Evolutionary conservation across 2,888 invertebrate genomes (phyloP).

Genomic region (Tenodera sinensis): DNA sequence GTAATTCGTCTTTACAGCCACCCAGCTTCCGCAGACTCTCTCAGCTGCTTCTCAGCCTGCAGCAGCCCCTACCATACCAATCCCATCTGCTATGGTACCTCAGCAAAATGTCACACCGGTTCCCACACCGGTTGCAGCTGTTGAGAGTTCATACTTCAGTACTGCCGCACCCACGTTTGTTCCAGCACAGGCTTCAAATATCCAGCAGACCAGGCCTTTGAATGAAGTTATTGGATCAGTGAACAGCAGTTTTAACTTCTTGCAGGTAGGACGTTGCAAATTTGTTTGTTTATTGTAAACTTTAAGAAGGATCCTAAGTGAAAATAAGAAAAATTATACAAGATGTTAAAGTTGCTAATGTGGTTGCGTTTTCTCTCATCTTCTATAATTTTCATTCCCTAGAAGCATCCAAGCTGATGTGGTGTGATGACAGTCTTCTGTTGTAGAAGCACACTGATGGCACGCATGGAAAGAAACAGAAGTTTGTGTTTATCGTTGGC

Average conservation of each 20-base stretch:
- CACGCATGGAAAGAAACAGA: no score
- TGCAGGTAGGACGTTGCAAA: constrained; percentile 26
- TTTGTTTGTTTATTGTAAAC: neutral
- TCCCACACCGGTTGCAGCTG: constrained; percentile 42
- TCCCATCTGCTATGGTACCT: constrained; percentile 37
- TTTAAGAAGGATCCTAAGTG: neutral
- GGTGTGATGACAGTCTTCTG: no score
- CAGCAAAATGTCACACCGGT: constrained; percentile 34
- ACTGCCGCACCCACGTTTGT: constrained; percentile 15
- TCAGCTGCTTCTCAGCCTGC: constrained; percentile 39
- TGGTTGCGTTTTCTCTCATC: no score
- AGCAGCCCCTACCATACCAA: constrained; percentile 37
- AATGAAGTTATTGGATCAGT: constrained; percentile 33
- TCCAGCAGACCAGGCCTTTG: constrained; percentile 26
- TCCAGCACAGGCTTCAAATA: constrained; percentile 12
- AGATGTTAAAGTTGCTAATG: neutral
- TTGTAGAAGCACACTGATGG: no score
- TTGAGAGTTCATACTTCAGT: constrained; percentile 42
- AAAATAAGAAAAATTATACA: neutral
- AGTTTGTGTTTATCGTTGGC: no score
- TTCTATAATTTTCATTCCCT: no score
- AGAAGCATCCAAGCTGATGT: no score
- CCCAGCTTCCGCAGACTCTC: neutral
- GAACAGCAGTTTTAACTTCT: constrained; percentile 31
- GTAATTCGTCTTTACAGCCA: neutral